phyloP scores from a whole-genome alignment of 2,888 invertebrate genomes.

The Athetis lepigone region DNA sequence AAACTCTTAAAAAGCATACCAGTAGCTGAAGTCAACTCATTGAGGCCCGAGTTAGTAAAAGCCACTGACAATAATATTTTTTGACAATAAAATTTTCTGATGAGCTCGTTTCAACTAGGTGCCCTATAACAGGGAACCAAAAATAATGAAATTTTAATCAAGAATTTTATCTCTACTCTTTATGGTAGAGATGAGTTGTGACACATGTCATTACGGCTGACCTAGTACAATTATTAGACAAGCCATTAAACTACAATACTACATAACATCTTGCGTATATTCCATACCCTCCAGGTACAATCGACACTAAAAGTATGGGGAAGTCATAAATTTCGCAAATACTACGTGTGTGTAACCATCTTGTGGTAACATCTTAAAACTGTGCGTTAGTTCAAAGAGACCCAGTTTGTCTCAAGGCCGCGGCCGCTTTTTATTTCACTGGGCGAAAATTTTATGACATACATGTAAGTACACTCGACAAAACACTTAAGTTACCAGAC shows the following conservation, averaged over 20 bases:
- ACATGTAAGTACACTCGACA: background rate
- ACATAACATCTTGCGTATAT: conserved; percentile 9
- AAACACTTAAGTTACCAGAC: background rate
- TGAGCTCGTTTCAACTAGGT: no score
- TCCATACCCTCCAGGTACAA: conserved; percentile 6
- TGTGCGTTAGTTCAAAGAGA: conserved; percentile 37
- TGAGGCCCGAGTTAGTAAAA: no score
- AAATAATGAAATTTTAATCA: no score
- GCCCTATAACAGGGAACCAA: no score
- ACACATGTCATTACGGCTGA: background rate
- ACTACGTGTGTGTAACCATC: conserved; percentile 11
- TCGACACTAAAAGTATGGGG: conserved; percentile 11
- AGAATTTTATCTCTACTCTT: no score
- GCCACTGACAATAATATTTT: no score
- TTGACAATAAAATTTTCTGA: no score
- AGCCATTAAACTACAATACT: background rate
- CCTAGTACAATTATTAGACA: background rate
- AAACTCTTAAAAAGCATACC: no score
- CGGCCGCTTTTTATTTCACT: conserved; percentile 7
- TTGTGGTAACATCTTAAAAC: conserved; percentile 35
- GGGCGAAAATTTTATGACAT: conserved; percentile 21
- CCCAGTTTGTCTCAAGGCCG: conserved; percentile 46
- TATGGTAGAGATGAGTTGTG: background rate
- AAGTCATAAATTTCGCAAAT: conserved; percentile 32
- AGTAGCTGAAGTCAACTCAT: no score